Percentiles rank a stretch among this genome's conserved stretches.
Conservation (phyloP, 1,140 invertebrate genomes). For the Eufriesea mexicana region DNA sequence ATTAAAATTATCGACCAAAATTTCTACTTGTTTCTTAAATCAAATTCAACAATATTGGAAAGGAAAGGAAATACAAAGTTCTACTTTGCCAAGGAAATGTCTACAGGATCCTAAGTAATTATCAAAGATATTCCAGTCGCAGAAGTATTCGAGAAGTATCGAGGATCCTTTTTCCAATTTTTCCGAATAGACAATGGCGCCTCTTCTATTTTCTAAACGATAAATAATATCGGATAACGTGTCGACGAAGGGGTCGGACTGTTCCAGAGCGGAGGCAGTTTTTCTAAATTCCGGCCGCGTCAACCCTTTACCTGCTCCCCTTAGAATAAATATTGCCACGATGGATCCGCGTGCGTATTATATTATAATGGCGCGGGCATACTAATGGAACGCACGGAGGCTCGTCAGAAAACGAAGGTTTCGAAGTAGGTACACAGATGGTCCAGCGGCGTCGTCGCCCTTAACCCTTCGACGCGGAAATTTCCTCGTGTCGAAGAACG, state of each 20-base stretch:
- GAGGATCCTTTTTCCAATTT: not conserved
- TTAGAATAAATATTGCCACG: constrained; percentile 54
- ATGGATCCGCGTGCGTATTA: constrained; percentile 47
- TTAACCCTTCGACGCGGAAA: constrained; percentile 64
- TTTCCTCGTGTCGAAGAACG: constrained; percentile 48
- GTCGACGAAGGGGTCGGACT: not conserved
- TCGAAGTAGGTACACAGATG: constrained; percentile 54
- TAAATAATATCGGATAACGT: not conserved
- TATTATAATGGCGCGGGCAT: constrained; percentile 37
- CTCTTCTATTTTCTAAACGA: not conserved
- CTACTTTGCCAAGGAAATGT: too few relatives aligned
- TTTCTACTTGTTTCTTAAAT: too few relatives aligned
- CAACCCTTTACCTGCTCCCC: constrained; percentile 39
- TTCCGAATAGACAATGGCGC: not conserved
- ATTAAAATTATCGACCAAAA: too few relatives aligned
- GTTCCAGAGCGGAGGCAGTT: not conserved
- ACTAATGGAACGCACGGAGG: constrained; percentile 35
- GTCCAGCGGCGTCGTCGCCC: constrained; percentile 29
- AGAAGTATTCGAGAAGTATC: too few relatives aligned
- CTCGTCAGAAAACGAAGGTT: constrained; percentile 45
- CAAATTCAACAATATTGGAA: too few relatives aligned
- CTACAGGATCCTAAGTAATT: too few relatives aligned
- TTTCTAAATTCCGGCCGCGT: constrained; percentile 12
- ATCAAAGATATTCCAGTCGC: too few relatives aligned
- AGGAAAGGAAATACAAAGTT: too few relatives aligned